Evolutionary conservation across 1,140 invertebrate species (phyloP), one percentile per base, ranked within the genome.

Genomic region (Eumaeus atala): DNA sequence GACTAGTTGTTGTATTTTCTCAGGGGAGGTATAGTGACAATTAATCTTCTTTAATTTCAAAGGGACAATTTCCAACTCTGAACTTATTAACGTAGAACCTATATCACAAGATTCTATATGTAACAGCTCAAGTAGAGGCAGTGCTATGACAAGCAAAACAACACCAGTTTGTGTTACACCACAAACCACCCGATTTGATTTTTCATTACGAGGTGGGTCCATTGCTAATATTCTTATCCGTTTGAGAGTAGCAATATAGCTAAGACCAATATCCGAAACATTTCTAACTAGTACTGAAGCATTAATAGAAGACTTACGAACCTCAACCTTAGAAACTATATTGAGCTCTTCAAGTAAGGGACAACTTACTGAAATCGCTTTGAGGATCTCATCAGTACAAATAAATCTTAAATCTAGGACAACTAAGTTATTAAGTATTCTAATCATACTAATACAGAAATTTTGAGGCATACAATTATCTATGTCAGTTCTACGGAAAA

Each of bases 341-440:
- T 89, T 87, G 17, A 90, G 79, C 59, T 88, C 80, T 68, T 89
- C 85, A 9, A 90, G 72, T 47, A 83, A 62, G 12, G 56, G 72
- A 64, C 89, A 90, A 59, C 70, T 77, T 11, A 70, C 62, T 17
- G 86, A 82, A 18, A 90, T 72, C n/a, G 88, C 73, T 70, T 87
- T 64, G 5, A 90, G 80, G 18, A 90, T 89, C 73, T 89, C 89
- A 62, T 90, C 88, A 3, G 88, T 89, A 56, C 88, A 89, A 58
- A 89, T 82, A 49, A 88, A 87, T 62, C 84, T 87, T 10, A 89
- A 76, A 58, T 89, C 87, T 7, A 89, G 75, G 35, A 85, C 72
- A 7, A 87, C 67, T 58, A 89, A 72, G 12, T 78, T 74, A 18
- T 62, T 72, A 34, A 89, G 74, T 49, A 57, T 75, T 6, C 77